Conservation (phyloP, 2,797 vertebrate species). For the Scyliorhinus canicula region DNA sequence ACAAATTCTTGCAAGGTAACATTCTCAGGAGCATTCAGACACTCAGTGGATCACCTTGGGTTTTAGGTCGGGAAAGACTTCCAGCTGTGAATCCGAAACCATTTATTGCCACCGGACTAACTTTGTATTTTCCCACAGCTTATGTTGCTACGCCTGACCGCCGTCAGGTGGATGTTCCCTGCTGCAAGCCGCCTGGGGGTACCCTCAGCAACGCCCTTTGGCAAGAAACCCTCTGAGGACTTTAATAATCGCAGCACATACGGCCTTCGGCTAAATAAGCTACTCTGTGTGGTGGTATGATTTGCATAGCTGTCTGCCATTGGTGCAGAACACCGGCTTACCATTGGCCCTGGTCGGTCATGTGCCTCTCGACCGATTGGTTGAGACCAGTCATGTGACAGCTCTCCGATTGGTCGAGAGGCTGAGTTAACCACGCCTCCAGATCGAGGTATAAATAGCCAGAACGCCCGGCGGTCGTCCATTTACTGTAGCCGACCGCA, state of each 20-base stretch:
- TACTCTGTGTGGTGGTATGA: too few species aligned
- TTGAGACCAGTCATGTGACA: too few species aligned
- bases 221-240: not conserved
- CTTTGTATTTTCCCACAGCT: not conserved
- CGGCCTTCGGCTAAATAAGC: too few species aligned
- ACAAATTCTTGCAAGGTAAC: not conserved
- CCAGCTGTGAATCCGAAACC: not conserved
- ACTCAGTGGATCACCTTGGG: not conserved
- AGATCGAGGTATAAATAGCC: too few species aligned
- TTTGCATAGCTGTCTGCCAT: too few species aligned
- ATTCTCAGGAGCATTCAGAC: not conserved
- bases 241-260: not conserved
- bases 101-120: not conserved
- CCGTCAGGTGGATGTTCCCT: not conserved
- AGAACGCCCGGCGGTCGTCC: too few species aligned
- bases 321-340: too few species aligned
- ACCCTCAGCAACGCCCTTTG: not conserved
- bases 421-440: too few species aligned
- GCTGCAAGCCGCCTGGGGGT: not conserved
- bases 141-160: not conserved
- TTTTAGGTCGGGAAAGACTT: not conserved
- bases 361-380: too few species aligned
- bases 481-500: too few species aligned
- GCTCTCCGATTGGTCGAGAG: too few species aligned
- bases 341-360: too few species aligned